Evolutionary conservation across 2,888 invertebrate genomes (phyloP).

Genomic region (Metellina segmentata): DNA sequence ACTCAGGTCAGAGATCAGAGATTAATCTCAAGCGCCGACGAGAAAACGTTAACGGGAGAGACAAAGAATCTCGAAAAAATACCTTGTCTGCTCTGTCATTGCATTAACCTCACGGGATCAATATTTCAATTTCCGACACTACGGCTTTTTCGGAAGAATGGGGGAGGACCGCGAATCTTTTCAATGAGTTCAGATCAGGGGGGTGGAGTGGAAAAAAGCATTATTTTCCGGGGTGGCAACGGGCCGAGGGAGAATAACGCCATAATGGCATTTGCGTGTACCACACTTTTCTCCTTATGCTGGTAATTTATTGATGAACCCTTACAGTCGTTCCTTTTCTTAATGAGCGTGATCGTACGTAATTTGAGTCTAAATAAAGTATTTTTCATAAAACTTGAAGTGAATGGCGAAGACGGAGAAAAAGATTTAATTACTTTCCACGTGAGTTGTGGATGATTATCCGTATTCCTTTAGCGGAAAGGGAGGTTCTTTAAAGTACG

Average conservation of each 20-base stretch:
- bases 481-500: not conserved
- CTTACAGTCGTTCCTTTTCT: not conserved
- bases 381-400: not conserved
- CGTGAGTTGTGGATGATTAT: not conserved
- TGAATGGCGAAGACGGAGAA: not conserved
- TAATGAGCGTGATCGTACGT: slow-evolving; percentile 9
- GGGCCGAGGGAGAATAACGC: slow-evolving; percentile 5
- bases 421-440: slow-evolving; percentile 8
- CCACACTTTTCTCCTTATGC: not conserved
- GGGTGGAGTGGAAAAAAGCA: not conserved
- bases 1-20: slow-evolving; percentile 14
- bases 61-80: not conserved
- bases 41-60: not conserved
- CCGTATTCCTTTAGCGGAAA: not conserved
- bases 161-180: not conserved
- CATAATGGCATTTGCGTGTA: slow-evolving; percentile 44
- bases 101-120: not conserved
- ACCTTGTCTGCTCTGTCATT: not conserved
- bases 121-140: slow-evolving; percentile 40
- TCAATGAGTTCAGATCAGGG: slow-evolving; percentile 3
- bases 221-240: not conserved
- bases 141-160: slow-evolving; percentile 6
- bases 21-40: not conserved
- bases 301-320: slow-evolving; percentile 28
- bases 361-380: slow-evolving; percentile 38